Percentiles rank a stretch among this genome's conserved stretches.
These are phyloP conservation scores for Hemaris fuciformis DNA, from an alignment of 2,888 invertebrate genomes.

Conservation along the genomic window DNA sequence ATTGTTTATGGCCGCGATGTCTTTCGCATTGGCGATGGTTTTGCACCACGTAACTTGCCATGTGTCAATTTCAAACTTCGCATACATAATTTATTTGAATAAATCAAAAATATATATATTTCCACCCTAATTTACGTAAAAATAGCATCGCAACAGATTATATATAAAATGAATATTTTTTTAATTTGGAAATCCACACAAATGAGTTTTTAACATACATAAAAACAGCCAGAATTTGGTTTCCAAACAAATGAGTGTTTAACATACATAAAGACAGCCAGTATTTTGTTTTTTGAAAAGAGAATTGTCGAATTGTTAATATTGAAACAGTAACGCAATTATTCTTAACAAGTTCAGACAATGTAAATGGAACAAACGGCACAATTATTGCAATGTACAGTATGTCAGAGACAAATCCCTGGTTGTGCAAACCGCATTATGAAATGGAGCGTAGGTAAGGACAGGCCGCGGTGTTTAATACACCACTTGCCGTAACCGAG, in stretches of 20 bases:
- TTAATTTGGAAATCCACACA: no score
- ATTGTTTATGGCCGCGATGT: slow-evolving; percentile 1
- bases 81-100: no score
- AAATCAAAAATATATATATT: no score
- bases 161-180: no score
- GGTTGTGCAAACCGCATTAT: slow-evolving; percentile 67
- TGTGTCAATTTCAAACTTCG: no score
- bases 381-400: neutral
- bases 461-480: slow-evolving; percentile 56
- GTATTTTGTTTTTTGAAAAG: no score
- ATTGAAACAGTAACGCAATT: neutral
- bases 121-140: no score
- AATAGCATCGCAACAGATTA: no score
- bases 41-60: neutral
- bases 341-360: neutral
- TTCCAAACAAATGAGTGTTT: no score
- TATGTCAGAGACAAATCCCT: slow-evolving; percentile 17
- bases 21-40: slow-evolving; percentile 2
- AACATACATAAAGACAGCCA: no score
- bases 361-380: slow-evolving; percentile 1
- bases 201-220: no score
- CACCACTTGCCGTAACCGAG: slow-evolving; percentile 47
- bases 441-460: slow-evolving; percentile 60
- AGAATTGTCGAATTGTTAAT: neutral
- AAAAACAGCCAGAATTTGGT: no score